A percentile compares a stretch with the other conserved stretches of the same genome.
phyloP scores from a whole-genome alignment of 2,113 vertebrate genomes.

The Oreochromis niloticus region DNA sequence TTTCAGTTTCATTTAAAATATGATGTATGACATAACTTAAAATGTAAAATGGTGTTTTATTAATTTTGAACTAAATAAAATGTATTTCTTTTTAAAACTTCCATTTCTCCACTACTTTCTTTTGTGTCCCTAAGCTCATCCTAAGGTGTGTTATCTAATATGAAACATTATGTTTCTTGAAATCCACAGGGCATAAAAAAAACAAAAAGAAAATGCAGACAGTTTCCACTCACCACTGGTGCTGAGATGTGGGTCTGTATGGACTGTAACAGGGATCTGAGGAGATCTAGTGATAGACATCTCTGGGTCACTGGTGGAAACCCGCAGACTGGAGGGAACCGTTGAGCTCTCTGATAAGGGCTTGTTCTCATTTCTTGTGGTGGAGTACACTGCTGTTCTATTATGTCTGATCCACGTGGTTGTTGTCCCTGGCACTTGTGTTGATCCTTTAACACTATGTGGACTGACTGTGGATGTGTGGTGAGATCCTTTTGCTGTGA shows the following conservation, averaged over 20 bases:
- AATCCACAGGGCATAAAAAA: not conserved
- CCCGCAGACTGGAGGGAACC: not conserved
- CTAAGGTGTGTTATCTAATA: not conserved
- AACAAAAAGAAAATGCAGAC: not conserved
- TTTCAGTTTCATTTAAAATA: not conserved
- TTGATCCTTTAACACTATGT: not conserved
- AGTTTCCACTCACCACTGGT: constrained; percentile 1
- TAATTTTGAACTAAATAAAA: not conserved
- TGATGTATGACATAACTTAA: not conserved
- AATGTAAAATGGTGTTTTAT: not conserved
- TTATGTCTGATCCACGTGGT: not conserved
- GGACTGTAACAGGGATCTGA: not conserved
- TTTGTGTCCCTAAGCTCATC: not conserved
- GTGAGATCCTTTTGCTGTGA: not conserved
- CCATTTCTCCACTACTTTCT: not conserved
- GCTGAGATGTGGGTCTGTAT: not conserved
- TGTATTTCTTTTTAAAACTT: not conserved
- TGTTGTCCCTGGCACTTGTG: not conserved
- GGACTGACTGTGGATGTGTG: not conserved
- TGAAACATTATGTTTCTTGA: not conserved
- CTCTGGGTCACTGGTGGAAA: not conserved
- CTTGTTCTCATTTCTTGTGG: not conserved
- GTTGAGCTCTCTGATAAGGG: not conserved
- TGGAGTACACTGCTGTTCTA: not conserved
- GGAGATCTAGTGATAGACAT: not conserved